These are phyloP conservation scores for Xiphophorus couchianus DNA, from an alignment of 2,113 vertebrate genomes.

Conservation along the genomic window DNA sequence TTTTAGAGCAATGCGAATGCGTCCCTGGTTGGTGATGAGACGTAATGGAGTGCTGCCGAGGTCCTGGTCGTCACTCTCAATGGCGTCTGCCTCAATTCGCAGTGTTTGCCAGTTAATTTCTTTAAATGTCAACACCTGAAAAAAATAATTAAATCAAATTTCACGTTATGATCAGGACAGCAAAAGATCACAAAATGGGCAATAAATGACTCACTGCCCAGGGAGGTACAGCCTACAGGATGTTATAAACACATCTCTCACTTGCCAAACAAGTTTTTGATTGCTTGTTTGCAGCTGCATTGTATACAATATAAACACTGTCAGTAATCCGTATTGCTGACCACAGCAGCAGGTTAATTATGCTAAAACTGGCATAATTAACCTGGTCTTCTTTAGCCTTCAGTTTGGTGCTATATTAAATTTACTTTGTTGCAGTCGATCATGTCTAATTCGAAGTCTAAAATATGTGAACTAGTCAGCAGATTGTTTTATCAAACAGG, in stretches of 20 bases:
- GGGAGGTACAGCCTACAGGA: background rate
- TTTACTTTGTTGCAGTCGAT: background rate
- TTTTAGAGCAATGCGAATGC: constrained; percentile 94
- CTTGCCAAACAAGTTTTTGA: background rate
- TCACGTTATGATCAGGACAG: background rate
- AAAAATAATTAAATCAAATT: constrained; percentile 5
- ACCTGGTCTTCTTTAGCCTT: background rate
- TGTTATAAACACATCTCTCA: background rate
- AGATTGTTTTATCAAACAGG: background rate
- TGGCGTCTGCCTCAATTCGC: constrained; percentile 94
- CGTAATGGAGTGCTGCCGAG: constrained; percentile 90
- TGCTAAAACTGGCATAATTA: background rate
- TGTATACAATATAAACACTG: background rate
- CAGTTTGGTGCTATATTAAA: background rate
- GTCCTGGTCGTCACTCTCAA: constrained; percentile 90
- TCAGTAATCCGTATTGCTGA: background rate
- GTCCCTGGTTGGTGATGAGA: constrained; percentile 96
- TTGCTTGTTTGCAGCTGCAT: background rate
- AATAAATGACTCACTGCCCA: background rate
- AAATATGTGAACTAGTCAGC: background rate
- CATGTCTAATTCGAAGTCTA: background rate
- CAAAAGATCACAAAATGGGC: background rate
- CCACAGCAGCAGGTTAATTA: background rate
- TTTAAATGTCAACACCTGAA: constrained; percentile 96
- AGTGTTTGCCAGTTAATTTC: constrained; percentile 98